phyloP scores from a whole-genome alignment of 2,797 vertebrate genomes.

The Enteromius paludinosus region DNA sequence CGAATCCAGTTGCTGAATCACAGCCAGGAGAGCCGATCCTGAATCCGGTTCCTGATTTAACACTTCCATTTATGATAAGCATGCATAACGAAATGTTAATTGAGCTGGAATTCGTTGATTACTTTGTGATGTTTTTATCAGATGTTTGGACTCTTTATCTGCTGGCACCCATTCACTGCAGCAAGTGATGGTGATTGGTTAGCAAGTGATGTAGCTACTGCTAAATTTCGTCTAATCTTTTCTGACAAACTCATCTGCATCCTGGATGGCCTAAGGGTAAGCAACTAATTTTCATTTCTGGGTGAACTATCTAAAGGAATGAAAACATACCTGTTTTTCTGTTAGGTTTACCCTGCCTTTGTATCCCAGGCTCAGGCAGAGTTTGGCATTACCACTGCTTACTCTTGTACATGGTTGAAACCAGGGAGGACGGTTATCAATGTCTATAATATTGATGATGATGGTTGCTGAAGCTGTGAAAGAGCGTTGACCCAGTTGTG shows the following conservation, averaged over 20 bases:
- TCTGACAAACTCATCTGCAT: background rate
- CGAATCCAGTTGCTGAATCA: no score
- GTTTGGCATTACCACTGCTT: constrained; percentile 71
- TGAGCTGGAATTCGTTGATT: background rate
- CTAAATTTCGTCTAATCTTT: background rate
- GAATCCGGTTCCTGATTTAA: no score
- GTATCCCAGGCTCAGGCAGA: constrained; percentile 81
- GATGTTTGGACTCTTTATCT: background rate
- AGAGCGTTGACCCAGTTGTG: constrained; percentile 68
- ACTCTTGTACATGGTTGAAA: constrained; percentile 79
- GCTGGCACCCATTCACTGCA: background rate
- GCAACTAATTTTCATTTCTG: background rate
- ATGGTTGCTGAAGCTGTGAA: constrained; percentile 79
- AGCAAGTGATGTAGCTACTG: background rate
- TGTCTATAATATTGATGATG: constrained; percentile 76
- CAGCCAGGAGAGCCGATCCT: no score
- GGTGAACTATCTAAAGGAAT: background rate
- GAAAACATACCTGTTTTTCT: constrained; percentile 73
- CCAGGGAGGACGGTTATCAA: constrained; percentile 83
- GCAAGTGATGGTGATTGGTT: background rate
- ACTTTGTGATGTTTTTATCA: background rate
- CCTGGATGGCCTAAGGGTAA: background rate
- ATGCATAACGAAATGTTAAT: background rate
- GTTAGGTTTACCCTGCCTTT: constrained; percentile 79
- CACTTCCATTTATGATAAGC: background rate